These are phyloP conservation scores for Cantharis rufa DNA, from an alignment of 2,888 invertebrate species.

Conservation along the genomic window DNA sequence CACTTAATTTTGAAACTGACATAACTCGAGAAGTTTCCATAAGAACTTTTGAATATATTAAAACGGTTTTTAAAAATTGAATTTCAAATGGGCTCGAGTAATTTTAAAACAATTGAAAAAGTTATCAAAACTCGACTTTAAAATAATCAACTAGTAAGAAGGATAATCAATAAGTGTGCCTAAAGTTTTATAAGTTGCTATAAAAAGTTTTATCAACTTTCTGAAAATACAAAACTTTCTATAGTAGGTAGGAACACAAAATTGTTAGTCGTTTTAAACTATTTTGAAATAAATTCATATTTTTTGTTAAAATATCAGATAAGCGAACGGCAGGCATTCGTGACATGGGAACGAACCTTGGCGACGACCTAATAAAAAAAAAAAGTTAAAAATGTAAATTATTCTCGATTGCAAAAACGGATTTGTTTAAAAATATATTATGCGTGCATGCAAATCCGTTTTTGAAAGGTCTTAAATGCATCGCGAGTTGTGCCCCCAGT, in stretches of 20 bases:
- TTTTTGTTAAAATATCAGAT: background rate
- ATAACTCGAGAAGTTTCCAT: background rate
- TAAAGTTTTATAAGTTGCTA: constrained; percentile 21
- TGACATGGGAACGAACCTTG: background rate
- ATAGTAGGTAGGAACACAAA: constrained; percentile 10
- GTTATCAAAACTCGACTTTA: constrained; percentile 5
- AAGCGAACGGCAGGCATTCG: background rate
- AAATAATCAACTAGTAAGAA: constrained; percentile 23
- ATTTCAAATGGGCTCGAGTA: background rate
- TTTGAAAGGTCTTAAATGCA: background rate
- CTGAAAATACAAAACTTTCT: constrained; percentile 24
- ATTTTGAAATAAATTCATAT: background rate
- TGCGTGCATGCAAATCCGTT: background rate
- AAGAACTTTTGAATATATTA: background rate
- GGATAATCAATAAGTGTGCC: constrained; percentile 12
- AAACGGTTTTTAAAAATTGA: background rate
- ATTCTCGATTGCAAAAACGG: background rate
- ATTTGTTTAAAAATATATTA: background rate
- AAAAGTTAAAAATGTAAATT: background rate
- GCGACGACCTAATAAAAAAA: background rate
- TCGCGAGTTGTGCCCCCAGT: background rate
- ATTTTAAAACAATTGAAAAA: background rate
- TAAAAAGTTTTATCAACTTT: constrained; percentile 20
- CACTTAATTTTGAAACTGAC: background rate
- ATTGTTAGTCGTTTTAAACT: constrained; percentile 18